These are phyloP conservation scores for Fregata magnificens DNA, from an alignment of 2,113 vertebrate species.

Conservation along the genomic window DNA sequence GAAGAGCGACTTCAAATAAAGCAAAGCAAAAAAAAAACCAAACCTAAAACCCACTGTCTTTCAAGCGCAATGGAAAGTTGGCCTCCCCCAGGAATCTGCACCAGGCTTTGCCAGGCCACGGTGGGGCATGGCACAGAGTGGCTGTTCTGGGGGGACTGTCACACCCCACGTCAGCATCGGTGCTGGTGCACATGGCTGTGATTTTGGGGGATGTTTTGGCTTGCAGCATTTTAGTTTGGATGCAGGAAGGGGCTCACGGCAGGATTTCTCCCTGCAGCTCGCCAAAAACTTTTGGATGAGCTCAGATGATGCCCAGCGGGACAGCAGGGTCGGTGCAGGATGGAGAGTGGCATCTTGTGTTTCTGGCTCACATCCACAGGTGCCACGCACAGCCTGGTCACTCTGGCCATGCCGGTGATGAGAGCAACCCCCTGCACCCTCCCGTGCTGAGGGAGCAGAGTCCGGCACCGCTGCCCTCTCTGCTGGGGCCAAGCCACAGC, in stretches of 20 bases:
- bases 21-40: neutral
- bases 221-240: neutral
- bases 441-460: accelerated
- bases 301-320: neutral
- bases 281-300: neutral
- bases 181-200: accelerated
- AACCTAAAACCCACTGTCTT: neutral
- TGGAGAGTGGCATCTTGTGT: neutral
- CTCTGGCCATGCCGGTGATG: accelerated
- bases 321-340: neutral
- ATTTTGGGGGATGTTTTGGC: neutral
- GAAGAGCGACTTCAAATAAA: slow-evolving; percentile 15
- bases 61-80: slow-evolving; percentile 26
- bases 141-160: neutral
- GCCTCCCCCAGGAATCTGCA: neutral
- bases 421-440: no score
- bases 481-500: neutral
- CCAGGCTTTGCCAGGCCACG: neutral
- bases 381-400: neutral
- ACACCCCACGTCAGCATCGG: accelerated
- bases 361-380: accelerated
- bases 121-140: neutral
- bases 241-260: neutral
- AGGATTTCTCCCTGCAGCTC: neutral
- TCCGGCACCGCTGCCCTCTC: neutral